These are phyloP conservation scores for Lumbricus terrestris DNA, from an alignment of 2,888 invertebrate species.

Conservation along the genomic window DNA sequence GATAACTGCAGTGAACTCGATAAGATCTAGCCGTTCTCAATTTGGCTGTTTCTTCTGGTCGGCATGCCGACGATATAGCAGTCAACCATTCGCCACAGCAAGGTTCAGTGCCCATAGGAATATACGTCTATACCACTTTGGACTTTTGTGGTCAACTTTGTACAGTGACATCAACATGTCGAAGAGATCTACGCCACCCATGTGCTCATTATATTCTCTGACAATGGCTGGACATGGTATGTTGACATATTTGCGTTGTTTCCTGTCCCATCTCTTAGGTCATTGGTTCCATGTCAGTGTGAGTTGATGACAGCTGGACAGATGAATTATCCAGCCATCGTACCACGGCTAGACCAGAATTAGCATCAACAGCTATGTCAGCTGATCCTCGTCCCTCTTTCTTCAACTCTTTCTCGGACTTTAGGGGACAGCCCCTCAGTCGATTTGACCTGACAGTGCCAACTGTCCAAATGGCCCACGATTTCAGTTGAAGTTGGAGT, in stretches of 20 bases:
- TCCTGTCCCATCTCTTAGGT: not conserved
- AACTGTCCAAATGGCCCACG: not conserved
- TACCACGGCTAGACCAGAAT: not conserved
- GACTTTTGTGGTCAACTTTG: too few relatives aligned
- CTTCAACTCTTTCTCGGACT: not conserved
- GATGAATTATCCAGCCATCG: not conserved
- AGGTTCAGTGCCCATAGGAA: too few relatives aligned
- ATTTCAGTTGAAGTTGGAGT: not conserved
- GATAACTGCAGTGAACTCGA: too few relatives aligned
- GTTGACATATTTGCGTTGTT: not conserved
- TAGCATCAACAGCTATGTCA: not conserved
- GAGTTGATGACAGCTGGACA: not conserved
- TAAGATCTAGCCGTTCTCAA: too few relatives aligned
- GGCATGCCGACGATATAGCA: too few relatives aligned
- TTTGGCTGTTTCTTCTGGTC: too few relatives aligned
- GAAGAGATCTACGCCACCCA: too few relatives aligned
- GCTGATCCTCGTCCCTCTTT: slow-evolving; percentile 6
- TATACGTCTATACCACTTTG: too few relatives aligned
- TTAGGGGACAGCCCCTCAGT: not conserved
- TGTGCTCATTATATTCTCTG: too few relatives aligned
- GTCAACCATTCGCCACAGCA: too few relatives aligned
- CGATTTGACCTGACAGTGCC: not conserved
- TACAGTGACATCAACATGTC: too few relatives aligned
- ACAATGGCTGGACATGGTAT: not conserved
- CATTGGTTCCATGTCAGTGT: too few relatives aligned